Evolutionary conservation across 2,888 invertebrate species (phyloP).

Genomic region (Hirtodrosophila trivittata): DNA sequence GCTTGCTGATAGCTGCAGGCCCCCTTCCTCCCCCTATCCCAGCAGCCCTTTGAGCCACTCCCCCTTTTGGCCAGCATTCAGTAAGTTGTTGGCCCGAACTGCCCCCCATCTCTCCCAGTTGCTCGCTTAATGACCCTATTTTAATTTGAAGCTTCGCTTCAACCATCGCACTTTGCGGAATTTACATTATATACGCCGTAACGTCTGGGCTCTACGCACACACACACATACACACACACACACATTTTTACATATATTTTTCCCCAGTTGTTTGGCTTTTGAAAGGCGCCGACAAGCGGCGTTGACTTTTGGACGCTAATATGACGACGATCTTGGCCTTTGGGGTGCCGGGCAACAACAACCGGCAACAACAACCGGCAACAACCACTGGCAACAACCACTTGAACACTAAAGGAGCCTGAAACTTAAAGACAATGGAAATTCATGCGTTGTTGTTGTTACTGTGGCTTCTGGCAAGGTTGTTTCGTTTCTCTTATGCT

Average conservation of each 20-base stretch:
- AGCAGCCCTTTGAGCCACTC: too few relatives aligned
- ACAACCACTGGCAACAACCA: constrained; percentile 36
- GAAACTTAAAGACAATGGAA: constrained; percentile 72
- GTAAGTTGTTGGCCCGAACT: neutral
- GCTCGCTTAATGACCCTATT: constrained; percentile 78
- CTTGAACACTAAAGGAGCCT: constrained; percentile 54
- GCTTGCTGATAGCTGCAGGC: neutral
- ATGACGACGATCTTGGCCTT: constrained; percentile 81
- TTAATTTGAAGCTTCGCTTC: constrained; percentile 75
- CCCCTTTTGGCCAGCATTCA: neutral
- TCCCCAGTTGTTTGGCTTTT: constrained; percentile 58
- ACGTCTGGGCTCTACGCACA: constrained; percentile 16
- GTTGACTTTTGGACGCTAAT: constrained; percentile 78
- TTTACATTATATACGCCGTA: constrained; percentile 70
- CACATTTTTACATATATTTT: constrained; percentile 49
- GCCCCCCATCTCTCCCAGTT: neutral
- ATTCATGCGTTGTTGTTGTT: constrained; percentile 59
- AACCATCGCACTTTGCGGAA: constrained; percentile 79
- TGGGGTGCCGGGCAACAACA: constrained; percentile 63
- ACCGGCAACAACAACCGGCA: constrained; percentile 17
- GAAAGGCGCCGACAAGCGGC: constrained; percentile 75
- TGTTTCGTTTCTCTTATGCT: constrained; percentile 61
- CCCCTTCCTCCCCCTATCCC: too few relatives aligned
- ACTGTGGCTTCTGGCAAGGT: constrained; percentile 72
- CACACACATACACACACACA: constrained; percentile 1